phyloP scores from a whole-genome alignment of 2,113 vertebrate genomes.

The Chloropsis cyanopogon region DNA sequence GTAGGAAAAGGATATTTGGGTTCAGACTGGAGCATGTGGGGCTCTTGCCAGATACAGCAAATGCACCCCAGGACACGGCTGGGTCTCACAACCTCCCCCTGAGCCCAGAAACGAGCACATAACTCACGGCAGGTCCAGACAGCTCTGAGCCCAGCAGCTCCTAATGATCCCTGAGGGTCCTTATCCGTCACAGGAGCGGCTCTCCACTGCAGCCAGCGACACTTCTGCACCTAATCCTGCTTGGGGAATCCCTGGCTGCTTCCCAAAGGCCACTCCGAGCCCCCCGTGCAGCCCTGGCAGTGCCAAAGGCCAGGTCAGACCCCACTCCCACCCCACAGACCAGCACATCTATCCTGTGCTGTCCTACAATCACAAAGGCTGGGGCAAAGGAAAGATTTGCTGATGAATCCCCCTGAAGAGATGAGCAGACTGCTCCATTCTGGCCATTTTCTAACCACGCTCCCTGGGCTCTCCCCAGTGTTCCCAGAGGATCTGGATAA shows the following conservation, averaged over 20 bases:
- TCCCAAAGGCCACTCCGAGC: background rate
- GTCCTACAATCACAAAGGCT: background rate
- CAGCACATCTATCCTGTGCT: accelerated
- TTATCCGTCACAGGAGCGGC: accelerated
- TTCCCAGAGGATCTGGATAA: background rate
- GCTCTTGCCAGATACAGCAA: background rate
- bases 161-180: background rate
- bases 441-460: background rate
- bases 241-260: background rate
- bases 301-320: background rate
- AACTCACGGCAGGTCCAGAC: background rate
- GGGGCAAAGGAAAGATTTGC: background rate
- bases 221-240: background rate
- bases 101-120: background rate
- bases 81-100: background rate
- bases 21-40: background rate
- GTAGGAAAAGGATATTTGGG: background rate
- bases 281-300: accelerated
- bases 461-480: background rate
- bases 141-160: background rate
- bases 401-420: background rate
- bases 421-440: background rate
- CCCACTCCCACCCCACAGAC: background rate
- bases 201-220: background rate
- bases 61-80: background rate